These are phyloP conservation scores for Zenarchopterus dispar DNA, from an alignment of 2,797 vertebrate genomes.

Conservation along the genomic window DNA sequence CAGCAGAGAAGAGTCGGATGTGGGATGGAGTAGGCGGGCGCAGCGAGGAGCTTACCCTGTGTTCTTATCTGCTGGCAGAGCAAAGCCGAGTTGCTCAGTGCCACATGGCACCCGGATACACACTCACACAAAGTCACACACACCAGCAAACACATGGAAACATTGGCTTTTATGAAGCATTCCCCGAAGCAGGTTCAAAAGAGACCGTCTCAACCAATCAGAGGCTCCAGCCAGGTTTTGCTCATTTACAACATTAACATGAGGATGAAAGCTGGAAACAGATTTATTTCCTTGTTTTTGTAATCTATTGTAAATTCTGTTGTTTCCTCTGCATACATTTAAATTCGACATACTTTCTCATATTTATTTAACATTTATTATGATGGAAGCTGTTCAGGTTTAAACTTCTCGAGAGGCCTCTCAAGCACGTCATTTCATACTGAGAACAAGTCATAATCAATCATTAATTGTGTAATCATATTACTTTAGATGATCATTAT, in stretches of 20 bases:
- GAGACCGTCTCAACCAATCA: conserved; percentile 52
- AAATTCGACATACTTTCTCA: not conserved
- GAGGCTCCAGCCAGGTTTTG: conserved; percentile 35
- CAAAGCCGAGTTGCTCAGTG: conserved; percentile 66
- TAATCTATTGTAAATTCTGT: conserved; percentile 25
- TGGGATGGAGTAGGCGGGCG: conserved; percentile 71
- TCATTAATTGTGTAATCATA: no score
- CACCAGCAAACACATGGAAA: conserved; percentile 27
- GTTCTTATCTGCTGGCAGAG: conserved; percentile 80
- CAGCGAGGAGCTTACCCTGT: conserved; percentile 70
- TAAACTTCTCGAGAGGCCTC: not conserved
- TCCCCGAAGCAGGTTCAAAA: conserved; percentile 73
- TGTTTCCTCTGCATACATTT: conserved; percentile 8
- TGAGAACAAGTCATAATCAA: no score
- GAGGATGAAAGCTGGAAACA: conserved; percentile 29
- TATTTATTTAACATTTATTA: not conserved
- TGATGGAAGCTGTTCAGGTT: not conserved
- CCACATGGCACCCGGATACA: conserved; percentile 80
- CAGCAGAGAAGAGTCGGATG: conserved; percentile 66
- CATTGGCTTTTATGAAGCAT: conserved; percentile 65
- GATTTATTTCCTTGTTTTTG: not conserved
- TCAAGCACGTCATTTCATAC: no score
- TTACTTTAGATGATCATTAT: no score
- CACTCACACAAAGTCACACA: conserved; percentile 40
- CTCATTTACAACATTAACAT: conserved; percentile 50